A percentile compares a stretch with the other conserved stretches of the same genome.
phyloP scores from a whole-genome alignment of 2,888 invertebrate genomes.

The Cephus pulcher region DNA sequence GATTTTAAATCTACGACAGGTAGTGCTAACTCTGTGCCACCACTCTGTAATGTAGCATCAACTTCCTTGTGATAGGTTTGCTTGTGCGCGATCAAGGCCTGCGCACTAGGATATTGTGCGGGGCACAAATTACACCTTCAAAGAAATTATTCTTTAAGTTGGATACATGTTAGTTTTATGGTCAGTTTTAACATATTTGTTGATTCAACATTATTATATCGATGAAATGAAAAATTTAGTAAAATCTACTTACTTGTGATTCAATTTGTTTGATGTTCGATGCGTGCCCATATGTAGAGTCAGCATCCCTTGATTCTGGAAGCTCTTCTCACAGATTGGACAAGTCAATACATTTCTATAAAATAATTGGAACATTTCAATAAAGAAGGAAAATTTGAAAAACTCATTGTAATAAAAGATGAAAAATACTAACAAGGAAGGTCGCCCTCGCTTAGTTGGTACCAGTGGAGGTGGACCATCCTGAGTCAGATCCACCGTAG shows the following conservation, averaged over 20 bases:
- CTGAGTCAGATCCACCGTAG: slow-evolving; percentile 67
- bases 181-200: neutral
- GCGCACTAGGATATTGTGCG: slow-evolving; percentile 77
- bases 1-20: slow-evolving; percentile 81
- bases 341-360: slow-evolving; percentile 54
- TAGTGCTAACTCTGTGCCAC: slow-evolving; percentile 74
- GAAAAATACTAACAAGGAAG: slow-evolving; percentile 50
- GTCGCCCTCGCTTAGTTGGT: slow-evolving; percentile 63
- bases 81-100: slow-evolving; percentile 72
- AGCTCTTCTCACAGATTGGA: slow-evolving; percentile 68
- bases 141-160: slow-evolving; percentile 8
- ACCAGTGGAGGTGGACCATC: slow-evolving; percentile 58
- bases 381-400: neutral
- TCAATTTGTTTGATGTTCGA: slow-evolving; percentile 66
- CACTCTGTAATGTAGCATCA: slow-evolving; percentile 52
- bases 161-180: too few species aligned
- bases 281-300: slow-evolving; percentile 68
- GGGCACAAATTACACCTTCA: slow-evolving; percentile 77
- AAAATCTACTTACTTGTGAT: slow-evolving; percentile 56
- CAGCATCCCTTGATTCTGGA: slow-evolving; percentile 66
- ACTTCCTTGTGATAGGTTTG: slow-evolving; percentile 73
- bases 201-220: neutral
- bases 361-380: slow-evolving; percentile 11
- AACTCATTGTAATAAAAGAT: slow-evolving; percentile 10
- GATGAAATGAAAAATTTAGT: neutral